phyloP scores from a whole-genome alignment of 2,113 vertebrate species.

The Empidonax traillii region DNA sequence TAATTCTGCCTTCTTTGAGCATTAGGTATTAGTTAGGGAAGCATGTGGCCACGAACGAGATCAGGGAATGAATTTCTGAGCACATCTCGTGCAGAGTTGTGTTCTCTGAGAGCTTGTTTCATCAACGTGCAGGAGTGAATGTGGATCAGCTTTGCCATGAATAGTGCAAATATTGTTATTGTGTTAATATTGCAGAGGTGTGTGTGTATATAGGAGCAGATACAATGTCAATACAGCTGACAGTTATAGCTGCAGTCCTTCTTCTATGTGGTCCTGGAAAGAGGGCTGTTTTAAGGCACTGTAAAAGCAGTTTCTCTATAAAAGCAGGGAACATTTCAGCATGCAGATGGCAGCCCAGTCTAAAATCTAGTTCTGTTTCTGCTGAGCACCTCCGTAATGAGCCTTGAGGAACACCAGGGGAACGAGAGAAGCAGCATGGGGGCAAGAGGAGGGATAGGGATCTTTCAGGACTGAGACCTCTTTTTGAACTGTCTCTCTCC shows the following conservation, averaged over 20 bases:
- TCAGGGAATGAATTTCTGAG: slow-evolving; percentile 15
- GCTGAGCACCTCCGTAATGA: neutral
- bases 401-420: neutral
- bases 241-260: neutral
- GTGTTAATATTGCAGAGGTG: neutral
- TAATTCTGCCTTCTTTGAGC: neutral
- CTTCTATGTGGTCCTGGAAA: neutral
- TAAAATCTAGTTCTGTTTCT: neutral
- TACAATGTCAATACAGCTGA: neutral
- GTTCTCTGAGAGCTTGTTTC: neutral
- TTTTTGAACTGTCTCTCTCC: slow-evolving; percentile 42
- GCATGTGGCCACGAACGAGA: neutral
- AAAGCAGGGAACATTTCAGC: slow-evolving; percentile 8
- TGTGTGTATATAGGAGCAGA: neutral
- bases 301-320: neutral
- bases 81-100: neutral
- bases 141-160: neutral
- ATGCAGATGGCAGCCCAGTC: slow-evolving; percentile 43
- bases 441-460: neutral
- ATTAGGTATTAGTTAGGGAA: neutral
- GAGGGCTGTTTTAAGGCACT: neutral
- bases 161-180: neutral
- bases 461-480: slow-evolving; percentile 25
- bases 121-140: neutral
- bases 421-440: neutral